phyloP scores from a whole-genome alignment of 2,797 vertebrate species.

The Strix occidentalis region DNA sequence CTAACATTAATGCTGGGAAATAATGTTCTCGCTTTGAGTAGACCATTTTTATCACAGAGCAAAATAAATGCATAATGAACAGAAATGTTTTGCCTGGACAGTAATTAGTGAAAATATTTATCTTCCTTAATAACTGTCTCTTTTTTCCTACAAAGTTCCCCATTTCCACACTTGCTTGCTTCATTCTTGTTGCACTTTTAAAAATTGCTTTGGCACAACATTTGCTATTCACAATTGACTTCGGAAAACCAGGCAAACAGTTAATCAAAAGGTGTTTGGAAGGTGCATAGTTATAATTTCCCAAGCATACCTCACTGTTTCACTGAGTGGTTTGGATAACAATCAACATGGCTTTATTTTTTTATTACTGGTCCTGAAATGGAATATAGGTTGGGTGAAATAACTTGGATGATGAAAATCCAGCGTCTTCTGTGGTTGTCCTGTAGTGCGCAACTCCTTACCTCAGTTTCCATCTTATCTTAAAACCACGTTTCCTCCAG shows the following conservation, averaged over 20 bases:
- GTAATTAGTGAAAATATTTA: neutral
- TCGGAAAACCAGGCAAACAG: neutral
- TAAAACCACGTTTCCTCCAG: neutral
- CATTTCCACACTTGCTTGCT: accelerated
- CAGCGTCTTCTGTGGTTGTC: neutral
- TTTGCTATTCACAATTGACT: neutral
- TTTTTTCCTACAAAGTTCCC: neutral
- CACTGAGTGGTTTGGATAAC: neutral
- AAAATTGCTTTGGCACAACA: neutral
- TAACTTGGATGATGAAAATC: neutral
- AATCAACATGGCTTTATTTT: neutral
- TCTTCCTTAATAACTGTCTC: neutral
- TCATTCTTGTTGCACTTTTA: neutral
- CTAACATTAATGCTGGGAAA: neutral
- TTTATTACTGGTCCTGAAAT: neutral
- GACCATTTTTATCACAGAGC: neutral
- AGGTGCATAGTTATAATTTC: neutral
- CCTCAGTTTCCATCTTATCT: neutral
- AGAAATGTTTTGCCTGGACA: neutral
- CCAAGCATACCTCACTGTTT: accelerated
- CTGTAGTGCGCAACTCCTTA: neutral
- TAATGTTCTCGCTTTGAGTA: neutral
- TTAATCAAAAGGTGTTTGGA: neutral
- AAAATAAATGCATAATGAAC: neutral
- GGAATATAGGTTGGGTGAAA: neutral